phyloP scores from a whole-genome alignment of 2,888 invertebrate species.

The Steinernema carpocapsae region DNA sequence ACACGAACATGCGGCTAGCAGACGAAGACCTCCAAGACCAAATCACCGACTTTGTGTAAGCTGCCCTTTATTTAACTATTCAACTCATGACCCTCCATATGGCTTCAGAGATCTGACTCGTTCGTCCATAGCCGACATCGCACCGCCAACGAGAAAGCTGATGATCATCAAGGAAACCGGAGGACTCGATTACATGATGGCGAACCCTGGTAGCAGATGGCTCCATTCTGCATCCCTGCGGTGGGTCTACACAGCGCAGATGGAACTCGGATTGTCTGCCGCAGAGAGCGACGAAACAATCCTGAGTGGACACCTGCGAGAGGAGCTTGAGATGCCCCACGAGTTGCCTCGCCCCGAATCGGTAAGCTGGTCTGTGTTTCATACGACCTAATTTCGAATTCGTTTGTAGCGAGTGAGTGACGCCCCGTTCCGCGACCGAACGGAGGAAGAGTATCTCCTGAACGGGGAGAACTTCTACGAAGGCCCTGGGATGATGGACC shows the following conservation, averaged over 20 bases:
- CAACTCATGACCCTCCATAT: not conserved
- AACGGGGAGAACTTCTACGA: too few relatives aligned
- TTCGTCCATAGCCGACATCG: not conserved
- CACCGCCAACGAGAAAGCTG: not conserved
- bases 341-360: not conserved
- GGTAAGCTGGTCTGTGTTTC: too few relatives aligned
- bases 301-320: not conserved
- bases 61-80: not conserved
- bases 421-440: too few relatives aligned
- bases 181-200: not conserved
- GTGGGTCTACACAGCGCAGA: not conserved
- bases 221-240: not conserved
- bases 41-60: not conserved
- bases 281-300: constrained; percentile 5
- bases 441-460: too few relatives aligned
- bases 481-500: too few relatives aligned
- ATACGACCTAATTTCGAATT: too few relatives aligned
- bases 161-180: constrained; percentile 6
- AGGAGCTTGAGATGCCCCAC: not conserved
- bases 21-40: not conserved
- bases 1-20: not conserved
- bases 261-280: not conserved
- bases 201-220: constrained; percentile 5
- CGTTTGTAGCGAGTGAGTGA: too few relatives aligned
- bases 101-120: not conserved